Evolutionary conservation across 2,888 invertebrate genomes (phyloP).

Genomic region (Xanthorhoe spadicearia): DNA sequence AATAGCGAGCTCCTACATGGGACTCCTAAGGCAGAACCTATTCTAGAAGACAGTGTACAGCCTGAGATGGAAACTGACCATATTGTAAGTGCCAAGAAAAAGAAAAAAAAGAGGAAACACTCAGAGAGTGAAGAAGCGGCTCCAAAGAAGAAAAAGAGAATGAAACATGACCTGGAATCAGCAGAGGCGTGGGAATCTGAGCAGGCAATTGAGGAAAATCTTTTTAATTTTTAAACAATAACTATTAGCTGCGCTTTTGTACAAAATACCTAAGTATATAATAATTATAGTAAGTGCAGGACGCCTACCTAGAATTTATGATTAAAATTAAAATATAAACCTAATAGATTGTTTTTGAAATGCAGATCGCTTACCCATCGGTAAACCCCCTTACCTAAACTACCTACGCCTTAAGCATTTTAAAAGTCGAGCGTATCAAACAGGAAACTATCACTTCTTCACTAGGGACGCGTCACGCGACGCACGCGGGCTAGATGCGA

Average conservation of each 20-base stretch:
- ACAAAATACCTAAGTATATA: background rate
- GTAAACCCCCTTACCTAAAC: too few species aligned
- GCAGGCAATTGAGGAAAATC: conserved; percentile 71
- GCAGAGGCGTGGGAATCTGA: conserved; percentile 72
- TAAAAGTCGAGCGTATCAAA: too few species aligned
- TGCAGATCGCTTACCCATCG: too few species aligned
- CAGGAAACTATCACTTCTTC: too few species aligned
- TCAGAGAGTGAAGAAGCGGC: background rate
- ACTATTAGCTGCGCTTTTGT: background rate
- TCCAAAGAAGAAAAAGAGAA: conserved; percentile 51
- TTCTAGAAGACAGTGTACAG: background rate
- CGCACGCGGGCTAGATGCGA: too few species aligned
- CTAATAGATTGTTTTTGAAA: too few species aligned
- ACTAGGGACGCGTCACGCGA: too few species aligned
- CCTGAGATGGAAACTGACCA: conserved; percentile 2
- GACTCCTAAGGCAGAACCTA: conserved; percentile 9
- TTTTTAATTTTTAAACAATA: conserved; percentile 66
- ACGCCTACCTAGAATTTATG: background rate
- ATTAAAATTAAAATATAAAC: too few species aligned
- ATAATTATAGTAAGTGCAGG: conserved; percentile 5
- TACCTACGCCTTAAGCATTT: too few species aligned
- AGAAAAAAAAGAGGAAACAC: conserved; percentile 28
- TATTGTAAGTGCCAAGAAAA: conserved; percentile 5
- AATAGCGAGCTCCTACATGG: background rate
- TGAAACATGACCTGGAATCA: conserved; percentile 57